phyloP scores from a whole-genome alignment of 1,140 invertebrate species.

The Papilio helenus region DNA sequence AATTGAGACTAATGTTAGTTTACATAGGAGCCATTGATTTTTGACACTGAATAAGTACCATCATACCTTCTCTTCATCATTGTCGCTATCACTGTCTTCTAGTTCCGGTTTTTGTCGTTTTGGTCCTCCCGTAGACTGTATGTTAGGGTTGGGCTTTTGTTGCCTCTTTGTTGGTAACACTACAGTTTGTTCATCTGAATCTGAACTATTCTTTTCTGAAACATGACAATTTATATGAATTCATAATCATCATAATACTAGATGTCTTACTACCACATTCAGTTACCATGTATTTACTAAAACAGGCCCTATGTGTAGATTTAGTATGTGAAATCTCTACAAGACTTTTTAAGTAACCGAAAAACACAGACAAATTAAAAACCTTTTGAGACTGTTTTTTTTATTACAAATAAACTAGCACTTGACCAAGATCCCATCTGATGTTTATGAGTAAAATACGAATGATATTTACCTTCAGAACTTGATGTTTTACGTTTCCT shows the following conservation, averaged over 20 bases:
- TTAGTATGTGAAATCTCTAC: too few species aligned
- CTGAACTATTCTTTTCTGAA: constrained; percentile 70
- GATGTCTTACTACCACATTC: background rate
- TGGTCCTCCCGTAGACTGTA: constrained; percentile 61
- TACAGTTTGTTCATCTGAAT: constrained; percentile 71
- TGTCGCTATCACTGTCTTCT: constrained; percentile 50
- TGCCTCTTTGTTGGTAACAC: constrained; percentile 65
- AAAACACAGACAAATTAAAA: too few species aligned
- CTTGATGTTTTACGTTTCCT: constrained; percentile 71
- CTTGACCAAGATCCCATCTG: too few species aligned
- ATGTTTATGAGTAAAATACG: background rate
- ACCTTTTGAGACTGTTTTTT: background rate
- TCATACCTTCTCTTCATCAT: constrained; percentile 62
- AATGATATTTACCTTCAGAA: constrained; percentile 67
- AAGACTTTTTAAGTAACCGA: too few species aligned
- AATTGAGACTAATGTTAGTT: too few species aligned
- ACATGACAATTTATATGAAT: constrained; percentile 30
- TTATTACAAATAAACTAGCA: background rate
- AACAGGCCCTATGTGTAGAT: too few species aligned
- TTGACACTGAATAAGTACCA: background rate
- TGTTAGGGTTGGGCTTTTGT: constrained; percentile 70
- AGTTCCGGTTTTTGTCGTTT: constrained; percentile 57
- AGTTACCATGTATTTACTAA: background rate
- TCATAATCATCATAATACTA: background rate
- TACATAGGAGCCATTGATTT: too few species aligned